Evolutionary conservation across 2,888 invertebrate species (phyloP), one percentile per base, ranked within the genome.

Genomic region (Amphipoea oculea): DNA sequence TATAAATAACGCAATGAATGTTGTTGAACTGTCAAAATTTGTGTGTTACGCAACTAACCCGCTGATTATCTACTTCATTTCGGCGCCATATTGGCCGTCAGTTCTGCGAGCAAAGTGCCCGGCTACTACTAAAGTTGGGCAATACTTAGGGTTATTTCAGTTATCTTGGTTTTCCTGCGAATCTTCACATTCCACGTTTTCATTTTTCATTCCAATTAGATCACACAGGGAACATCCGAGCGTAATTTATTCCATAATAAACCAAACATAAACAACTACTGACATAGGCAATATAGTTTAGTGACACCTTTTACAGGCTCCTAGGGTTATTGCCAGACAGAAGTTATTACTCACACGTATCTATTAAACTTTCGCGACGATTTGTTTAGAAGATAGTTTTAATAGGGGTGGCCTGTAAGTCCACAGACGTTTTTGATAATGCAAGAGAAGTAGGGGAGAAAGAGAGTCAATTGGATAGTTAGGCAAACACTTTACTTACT

Each of bases 321-420:
- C 42, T 42, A 29, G 29, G 23, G 4, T n/a, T 4, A 42, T 2
- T 29, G 5, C 1, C 54, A 69, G 78, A 63, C 11, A 63, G 12
- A 17, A 63, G 42, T 63, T 42, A 17, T 65, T 45, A 63, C 36
- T 69, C 54, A 63, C 36, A 57, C 3, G 45, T 36, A 40, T 57
- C 17, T 60, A 40, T 29, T 20, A 48, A n/a, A 17, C 36, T 66
- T 62, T n/a, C 17, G 23, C 29, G 54, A 54, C n/a, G 29, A 62
- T 79, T 79, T 72, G n/a, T 79, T 67, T 72, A 66, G 20, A 12
- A 75, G 36, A 40, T 51, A 76, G 17, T 57, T 40, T 40, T 12
- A 68, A 4, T 78, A 78, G 23, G 48, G 48, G 12, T 48, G 12
- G 45, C 48, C 2, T 12, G 12, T 48, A 48, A 12, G 48, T 48